Conservation (phyloP, 2,888 invertebrate species). For the Caenorhabditis zanzibari region DNA sequence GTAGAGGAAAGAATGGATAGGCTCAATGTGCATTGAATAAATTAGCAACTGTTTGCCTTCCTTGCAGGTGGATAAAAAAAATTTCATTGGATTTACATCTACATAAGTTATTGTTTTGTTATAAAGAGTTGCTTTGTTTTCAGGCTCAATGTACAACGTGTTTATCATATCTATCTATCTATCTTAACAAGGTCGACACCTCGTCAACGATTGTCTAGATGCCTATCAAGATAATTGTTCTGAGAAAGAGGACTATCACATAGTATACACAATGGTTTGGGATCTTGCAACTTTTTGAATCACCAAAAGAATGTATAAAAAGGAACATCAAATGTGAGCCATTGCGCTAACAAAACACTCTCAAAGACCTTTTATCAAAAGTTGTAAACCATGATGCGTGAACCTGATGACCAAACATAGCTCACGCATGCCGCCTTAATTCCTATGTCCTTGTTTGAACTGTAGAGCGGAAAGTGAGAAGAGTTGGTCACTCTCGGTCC, state of each 20-base stretch:
- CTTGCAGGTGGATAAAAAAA: constrained; percentile 32
- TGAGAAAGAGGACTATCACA: background rate
- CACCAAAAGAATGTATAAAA: constrained; percentile 10
- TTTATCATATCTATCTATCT: constrained; percentile 38
- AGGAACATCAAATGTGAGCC: constrained; percentile 25
- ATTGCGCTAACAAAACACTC: constrained; percentile 6
- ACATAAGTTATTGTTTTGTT: background rate
- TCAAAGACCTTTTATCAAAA: constrained; percentile 44
- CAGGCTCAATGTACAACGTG: too few species aligned
- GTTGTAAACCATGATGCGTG: constrained; percentile 49
- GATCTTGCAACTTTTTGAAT: background rate
- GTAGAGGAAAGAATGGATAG: too few species aligned
- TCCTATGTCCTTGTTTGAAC: constrained; percentile 54
- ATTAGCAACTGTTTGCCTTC: constrained; percentile 43
- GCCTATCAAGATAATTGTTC: constrained; percentile 47
- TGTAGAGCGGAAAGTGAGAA: constrained; percentile 33
- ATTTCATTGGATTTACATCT: background rate
- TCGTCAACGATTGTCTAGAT: constrained; percentile 26
- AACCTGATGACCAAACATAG: constrained; percentile 52
- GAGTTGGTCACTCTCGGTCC: constrained; percentile 42
- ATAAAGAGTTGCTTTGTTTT: too few species aligned
- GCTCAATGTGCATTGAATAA: constrained; percentile 25
- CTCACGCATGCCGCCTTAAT: constrained; percentile 62
- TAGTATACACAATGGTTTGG: constrained; percentile 16
- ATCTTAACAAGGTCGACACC: constrained; percentile 45